Base-by-base conservation (phyloP, 2,888 invertebrate species). In the Mechanitis mazaeus region DNA sequence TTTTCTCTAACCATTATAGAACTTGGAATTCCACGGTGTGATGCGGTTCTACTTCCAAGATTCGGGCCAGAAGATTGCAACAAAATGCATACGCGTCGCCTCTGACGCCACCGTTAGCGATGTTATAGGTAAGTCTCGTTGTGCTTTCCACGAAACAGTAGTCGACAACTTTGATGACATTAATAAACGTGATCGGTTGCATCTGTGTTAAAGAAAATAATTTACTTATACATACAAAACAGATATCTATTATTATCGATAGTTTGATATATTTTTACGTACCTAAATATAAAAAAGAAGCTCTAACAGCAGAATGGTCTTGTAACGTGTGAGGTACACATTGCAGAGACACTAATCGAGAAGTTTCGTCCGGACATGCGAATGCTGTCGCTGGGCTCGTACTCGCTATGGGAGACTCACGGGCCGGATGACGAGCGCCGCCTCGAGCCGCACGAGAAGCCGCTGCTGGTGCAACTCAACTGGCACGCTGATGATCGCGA, bases 41-140 rank as follows among this genome's bases (percentile, higher is more conserved):
- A 99, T 99, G 97, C 94, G 99, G 75, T 99, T 99, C 91, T 99
- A 98, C 90, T 99, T 98, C 86, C 98, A 99, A 95, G 99, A 99
- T 87, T 96, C 97, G 60, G 98, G 98, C 57, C 97, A 98, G 88
- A 98, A 98, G 91, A 98, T 99, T 65, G 97, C 98, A 60, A 99
- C 99, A 55, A 99, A 99, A 91, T 99, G 99, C 87, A 98, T 99
- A 74, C 94, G 99, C 61, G 99, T 99, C 57, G 96, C 98, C 57
- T 98, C 97, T 64, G 97, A 98, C 72, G 99, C 99, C 56, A 98
- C 97, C 53, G 97, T 98, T 68, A 94, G 95, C 82, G 98, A 98
- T 82, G 98, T 99, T 71, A 97, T 99, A 84, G 97, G 94, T 92
- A 73, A 80, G 73, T 33, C 28, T 9, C 28, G 47, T 47, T 47